Conservation (phyloP, 37 sponge, comb jelly and placozoan genomes). For the Lycopodina hypogea region DNA sequence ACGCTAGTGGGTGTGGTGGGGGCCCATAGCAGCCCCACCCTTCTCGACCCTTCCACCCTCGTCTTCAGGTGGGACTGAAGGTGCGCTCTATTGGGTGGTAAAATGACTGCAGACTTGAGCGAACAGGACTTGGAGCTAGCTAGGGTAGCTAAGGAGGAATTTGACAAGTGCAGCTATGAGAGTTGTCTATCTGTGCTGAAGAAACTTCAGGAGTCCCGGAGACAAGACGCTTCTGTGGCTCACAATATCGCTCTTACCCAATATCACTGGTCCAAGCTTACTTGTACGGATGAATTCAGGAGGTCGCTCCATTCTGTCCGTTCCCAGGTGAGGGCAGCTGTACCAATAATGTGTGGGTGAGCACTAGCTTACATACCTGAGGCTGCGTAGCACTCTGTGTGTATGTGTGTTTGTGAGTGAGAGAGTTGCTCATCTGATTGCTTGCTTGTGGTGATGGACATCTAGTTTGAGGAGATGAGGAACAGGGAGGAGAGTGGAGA, state of each 20-base stretch:
- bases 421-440: too few species aligned
- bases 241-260: constrained; percentile 86
- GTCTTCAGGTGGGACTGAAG: too few species aligned
- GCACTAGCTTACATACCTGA: not conserved
- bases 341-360: not conserved
- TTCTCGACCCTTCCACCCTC: not conserved
- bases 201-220: constrained; percentile 64
- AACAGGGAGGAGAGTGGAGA: too few species aligned
- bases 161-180: constrained; percentile 71
- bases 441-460: too few species aligned
- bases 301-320: constrained; percentile 57
- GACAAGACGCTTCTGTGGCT: constrained; percentile 65
- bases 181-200: constrained; percentile 77
- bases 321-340: constrained; percentile 35
- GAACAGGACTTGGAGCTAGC: constrained; percentile 53
- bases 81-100: not conserved
- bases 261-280: constrained; percentile 80
- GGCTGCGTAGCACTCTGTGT: not conserved
- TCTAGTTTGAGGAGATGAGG: too few species aligned
- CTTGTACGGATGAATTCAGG: constrained; percentile 85
- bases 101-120: not conserved
- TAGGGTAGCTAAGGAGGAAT: constrained; percentile 56
- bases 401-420: constrained; percentile 28
- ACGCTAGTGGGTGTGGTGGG: not conserved
- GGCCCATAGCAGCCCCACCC: not conserved